Conservation (phyloP, 2,888 invertebrate genomes). For the Andrena trimmerana region DNA sequence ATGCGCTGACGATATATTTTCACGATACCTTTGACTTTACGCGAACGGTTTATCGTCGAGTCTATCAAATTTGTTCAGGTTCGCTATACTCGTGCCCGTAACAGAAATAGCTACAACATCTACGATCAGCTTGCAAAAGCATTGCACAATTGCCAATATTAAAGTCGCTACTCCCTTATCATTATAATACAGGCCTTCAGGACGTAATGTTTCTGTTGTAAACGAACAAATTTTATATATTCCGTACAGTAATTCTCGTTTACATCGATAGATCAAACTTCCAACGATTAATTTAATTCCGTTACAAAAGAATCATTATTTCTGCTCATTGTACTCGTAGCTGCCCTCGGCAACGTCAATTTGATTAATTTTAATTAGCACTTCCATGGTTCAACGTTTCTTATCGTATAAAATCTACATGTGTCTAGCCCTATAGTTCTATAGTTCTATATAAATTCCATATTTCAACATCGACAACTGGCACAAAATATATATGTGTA, state of each 20-base stretch:
- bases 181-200: conserved; percentile 67
- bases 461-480: conserved; percentile 58
- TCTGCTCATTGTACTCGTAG: conserved; percentile 76
- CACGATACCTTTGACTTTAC: conserved; percentile 9
- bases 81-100: conserved; percentile 26
- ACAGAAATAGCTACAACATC: conserved; percentile 54
- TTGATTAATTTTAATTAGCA: conserved; percentile 58
- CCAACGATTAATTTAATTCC: conserved; percentile 29
- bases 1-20: not conserved
- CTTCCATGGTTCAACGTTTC: conserved; percentile 54
- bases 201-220: conserved; percentile 63
- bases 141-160: conserved; percentile 47
- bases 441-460: conserved; percentile 63
- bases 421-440: conserved; percentile 46
- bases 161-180: conserved; percentile 64
- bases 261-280: conserved; percentile 23
- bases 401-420: conserved; percentile 75
- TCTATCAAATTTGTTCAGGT: conserved; percentile 42
- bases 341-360: conserved; percentile 67
- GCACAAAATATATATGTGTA: conserved; percentile 59
- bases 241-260: conserved; percentile 18
- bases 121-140: conserved; percentile 48
- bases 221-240: conserved; percentile 46
- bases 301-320: conserved; percentile 43
- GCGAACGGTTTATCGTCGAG: not conserved